A percentile compares a stretch with the other conserved stretches of the same genome.
Conservation (phyloP, 1,140 invertebrate genomes). For the Drosophila grimshawi region DNA sequence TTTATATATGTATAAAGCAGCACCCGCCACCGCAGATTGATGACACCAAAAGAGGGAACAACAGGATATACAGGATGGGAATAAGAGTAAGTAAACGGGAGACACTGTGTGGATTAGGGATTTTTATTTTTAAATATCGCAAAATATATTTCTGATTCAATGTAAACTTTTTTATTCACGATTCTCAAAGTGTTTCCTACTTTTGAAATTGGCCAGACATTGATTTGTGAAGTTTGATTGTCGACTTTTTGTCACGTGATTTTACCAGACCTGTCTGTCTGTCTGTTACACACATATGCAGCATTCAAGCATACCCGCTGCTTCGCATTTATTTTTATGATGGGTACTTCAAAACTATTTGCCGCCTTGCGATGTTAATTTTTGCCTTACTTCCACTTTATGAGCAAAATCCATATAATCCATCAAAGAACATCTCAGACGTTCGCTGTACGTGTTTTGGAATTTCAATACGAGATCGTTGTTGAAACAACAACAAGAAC, state of each 20-base stretch:
- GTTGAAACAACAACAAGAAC: slow-evolving; percentile 11
- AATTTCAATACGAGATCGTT: slow-evolving; percentile 74
- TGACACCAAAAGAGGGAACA: slow-evolving; percentile 33
- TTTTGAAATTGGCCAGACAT: no score
- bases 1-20: background rate
- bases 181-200: no score
- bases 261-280: no score
- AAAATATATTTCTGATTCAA: no score
- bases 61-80: background rate
- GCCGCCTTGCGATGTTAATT: slow-evolving; percentile 54
- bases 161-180: no score
- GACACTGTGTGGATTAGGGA: no score
- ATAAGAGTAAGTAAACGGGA: background rate
- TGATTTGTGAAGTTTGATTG: no score
- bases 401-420: slow-evolving; percentile 83
- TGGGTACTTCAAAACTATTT: slow-evolving; percentile 71
- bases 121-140: no score
- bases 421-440: slow-evolving; percentile 82
- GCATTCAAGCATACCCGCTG: background rate
- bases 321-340: background rate
- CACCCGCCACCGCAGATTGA: slow-evolving; percentile 75
- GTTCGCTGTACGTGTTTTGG: slow-evolving; percentile 67
- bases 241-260: no score
- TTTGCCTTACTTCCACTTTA: slow-evolving; percentile 64
- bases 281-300: background rate